Evolutionary conservation across 2,113 vertebrate species (phyloP), one percentile per base, ranked within the genome.

Genomic region (Amblyornis subalaris): DNA sequence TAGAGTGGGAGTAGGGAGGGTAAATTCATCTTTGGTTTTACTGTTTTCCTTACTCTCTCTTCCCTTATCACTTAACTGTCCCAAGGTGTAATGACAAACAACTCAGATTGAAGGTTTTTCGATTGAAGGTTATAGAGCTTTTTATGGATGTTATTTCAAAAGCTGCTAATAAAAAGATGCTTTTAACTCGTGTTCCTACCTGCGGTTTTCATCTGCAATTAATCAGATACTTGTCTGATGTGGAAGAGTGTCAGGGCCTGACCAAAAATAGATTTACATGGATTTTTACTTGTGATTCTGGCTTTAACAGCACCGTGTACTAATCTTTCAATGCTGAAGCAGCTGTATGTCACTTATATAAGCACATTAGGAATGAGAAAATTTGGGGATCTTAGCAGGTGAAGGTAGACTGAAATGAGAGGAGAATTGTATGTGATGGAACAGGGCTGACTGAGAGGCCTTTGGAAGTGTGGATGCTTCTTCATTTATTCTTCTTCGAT

Each of bases 401-500:
- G 31, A 76, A 40, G 12, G 38, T 17, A 81, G 50, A 75, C 8
- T 53, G 70, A 74, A 90, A 75, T 38, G n/a, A 82, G 8, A 87
- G n/a, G 31, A 57, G 55, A 90, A 61, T 25, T 42, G 6, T 65
- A 42, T 16, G 21, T 45, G 65, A 88, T 33, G 19, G 17, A 88
- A 35, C 12, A 57, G n/a, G 80, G 23, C 53, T 85, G 51, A 70
- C 14, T 51, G n/a, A 58, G 19, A 12, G 33, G 21, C 58, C 16
- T 73, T 81, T 5, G 15, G 24, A 78, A 78, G 47, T 8, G 16
- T 24, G 23, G 58, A 48, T 62, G 20, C n/a, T 78, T 72, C 47
- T 71, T 88, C 21, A 88, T 80, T 79, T 91, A 42, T 80, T 82
- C n/a, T 62, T 85, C 33, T 94, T 91, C 88, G 84, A 57, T 95